Evolutionary conservation across 2,113 vertebrate species (phyloP).

Genomic region (Poecilia latipinna): DNA sequence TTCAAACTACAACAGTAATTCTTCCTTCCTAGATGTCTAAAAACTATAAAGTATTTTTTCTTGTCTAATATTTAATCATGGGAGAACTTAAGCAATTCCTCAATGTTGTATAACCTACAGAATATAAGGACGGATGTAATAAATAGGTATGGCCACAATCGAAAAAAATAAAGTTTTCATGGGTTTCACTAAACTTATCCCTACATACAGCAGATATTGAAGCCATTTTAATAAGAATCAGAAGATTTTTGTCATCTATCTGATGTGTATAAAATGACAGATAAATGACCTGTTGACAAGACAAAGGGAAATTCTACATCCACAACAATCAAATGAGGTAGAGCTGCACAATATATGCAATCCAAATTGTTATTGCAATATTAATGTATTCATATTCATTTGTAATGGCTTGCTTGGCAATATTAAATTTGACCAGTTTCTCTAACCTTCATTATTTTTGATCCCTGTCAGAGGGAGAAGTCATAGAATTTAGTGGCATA

Average conservation of each 20-base stretch:
- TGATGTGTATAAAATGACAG: conserved; percentile 5
- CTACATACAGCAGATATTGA: neutral
- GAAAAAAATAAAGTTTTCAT: neutral
- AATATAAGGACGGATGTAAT: neutral
- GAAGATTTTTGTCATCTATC: neutral
- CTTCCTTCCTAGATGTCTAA: too few relatives aligned
- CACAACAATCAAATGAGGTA: neutral
- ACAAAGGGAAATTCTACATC: neutral
- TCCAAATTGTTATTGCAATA: neutral
- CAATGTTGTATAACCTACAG: neutral
- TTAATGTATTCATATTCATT: neutral
- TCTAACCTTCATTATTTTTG: neutral
- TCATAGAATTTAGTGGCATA: neutral
- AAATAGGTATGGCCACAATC: neutral
- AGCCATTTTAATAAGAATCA: neutral
- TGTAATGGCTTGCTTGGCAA: neutral
- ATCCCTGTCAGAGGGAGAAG: neutral
- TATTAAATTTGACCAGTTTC: neutral
- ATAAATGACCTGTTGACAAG: neutral
- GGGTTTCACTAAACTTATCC: neutral
- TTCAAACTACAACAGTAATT: too few relatives aligned
- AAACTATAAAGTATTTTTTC: too few relatives aligned
- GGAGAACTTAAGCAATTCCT: too few relatives aligned
- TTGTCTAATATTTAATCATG: too few relatives aligned
- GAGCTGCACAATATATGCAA: neutral